These are phyloP conservation scores for Coturnix japonica DNA, from an alignment of 2,113 vertebrate genomes.

Conservation along the genomic window DNA sequence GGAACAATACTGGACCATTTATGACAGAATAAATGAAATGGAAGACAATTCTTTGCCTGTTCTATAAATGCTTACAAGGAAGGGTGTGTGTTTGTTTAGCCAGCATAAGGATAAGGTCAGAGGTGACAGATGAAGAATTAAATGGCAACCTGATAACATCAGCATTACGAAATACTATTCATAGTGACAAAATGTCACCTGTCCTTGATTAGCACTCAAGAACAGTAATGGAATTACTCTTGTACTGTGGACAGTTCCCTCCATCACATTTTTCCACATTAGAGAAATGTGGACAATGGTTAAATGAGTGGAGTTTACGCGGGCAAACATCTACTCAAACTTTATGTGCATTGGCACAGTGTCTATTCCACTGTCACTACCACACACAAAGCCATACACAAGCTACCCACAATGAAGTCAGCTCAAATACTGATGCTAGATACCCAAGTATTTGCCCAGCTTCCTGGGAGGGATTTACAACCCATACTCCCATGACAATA, in stretches of 20 bases:
- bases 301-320: neutral
- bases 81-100: neutral
- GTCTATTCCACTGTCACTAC: neutral
- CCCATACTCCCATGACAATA: neutral
- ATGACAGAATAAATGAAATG: neutral
- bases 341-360: neutral
- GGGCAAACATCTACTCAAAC: neutral
- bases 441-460: neutral
- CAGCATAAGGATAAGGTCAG: neutral
- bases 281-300: neutral
- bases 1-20: neutral
- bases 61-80: neutral
- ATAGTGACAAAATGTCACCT: neutral
- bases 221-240: neutral
- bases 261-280: neutral
- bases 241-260: neutral
- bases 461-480: conserved; percentile 23
- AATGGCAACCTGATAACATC: neutral
- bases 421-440: neutral
- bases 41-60: neutral
- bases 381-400: neutral
- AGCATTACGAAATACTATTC: neutral
- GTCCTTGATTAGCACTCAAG: neutral
- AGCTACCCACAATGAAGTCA: neutral
- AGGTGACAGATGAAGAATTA: conserved; percentile 11